Evolutionary conservation across 2,797 vertebrate species (phyloP).

Genomic region (Esox masquinongy): DNA sequence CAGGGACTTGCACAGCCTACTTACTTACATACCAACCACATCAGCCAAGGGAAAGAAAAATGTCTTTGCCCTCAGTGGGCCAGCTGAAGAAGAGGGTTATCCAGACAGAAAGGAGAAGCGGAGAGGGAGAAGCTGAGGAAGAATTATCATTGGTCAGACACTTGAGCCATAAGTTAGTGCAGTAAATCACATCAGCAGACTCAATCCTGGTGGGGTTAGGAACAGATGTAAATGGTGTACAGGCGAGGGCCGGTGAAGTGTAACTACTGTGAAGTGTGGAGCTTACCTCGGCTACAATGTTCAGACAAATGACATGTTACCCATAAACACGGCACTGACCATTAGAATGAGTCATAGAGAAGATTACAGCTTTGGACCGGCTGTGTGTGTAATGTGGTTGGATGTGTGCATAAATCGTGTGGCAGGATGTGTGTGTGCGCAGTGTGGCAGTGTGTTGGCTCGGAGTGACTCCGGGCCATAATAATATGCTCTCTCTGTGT

Average conservation of each 20-base stretch:
- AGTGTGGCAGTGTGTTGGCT: slow-evolving; percentile 12
- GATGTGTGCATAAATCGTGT: slow-evolving; percentile 25
- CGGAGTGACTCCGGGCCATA: slow-evolving; percentile 59
- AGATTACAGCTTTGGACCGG: slow-evolving; percentile 48
- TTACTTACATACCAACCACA: slow-evolving; percentile 29
- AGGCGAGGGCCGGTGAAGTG: slow-evolving; percentile 10
- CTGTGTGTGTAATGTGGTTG: slow-evolving; percentile 34
- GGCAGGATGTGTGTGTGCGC: slow-evolving; percentile 19
- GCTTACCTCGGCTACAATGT: slow-evolving; percentile 32
- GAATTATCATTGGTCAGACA: not conserved
- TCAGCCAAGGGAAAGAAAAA: slow-evolving; percentile 33
- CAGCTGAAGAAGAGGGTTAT: slow-evolving; percentile 43
- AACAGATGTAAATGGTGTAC: not conserved
- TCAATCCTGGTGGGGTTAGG: not conserved
- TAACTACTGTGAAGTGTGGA: slow-evolving; percentile 32
- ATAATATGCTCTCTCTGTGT: not conserved
- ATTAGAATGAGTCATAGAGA: slow-evolving; percentile 57
- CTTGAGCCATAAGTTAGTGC: not conserved
- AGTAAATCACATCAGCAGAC: not conserved
- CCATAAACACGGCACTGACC: slow-evolving; percentile 49
- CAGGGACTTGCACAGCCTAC: slow-evolving; percentile 60
- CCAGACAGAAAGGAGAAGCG: slow-evolving; percentile 32
- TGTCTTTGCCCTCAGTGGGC: slow-evolving; percentile 30
- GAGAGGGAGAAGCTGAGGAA: slow-evolving; percentile 1
- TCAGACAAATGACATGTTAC: slow-evolving; percentile 58